Evolutionary conservation across 2,888 invertebrate species (phyloP).

Genomic region (Apamea anceps): DNA sequence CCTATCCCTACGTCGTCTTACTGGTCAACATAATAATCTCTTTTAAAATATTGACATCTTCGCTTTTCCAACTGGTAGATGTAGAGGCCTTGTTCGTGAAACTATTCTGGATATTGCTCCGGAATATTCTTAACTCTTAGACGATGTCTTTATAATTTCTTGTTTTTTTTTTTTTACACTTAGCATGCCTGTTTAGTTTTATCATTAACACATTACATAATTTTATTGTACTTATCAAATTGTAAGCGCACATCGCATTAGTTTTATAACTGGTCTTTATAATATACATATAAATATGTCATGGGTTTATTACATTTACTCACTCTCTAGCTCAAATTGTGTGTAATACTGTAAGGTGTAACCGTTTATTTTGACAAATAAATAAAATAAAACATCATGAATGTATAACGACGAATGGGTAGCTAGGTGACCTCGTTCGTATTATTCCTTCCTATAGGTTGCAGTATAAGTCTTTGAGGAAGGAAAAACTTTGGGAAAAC

Average conservation of each 20-base stretch:
- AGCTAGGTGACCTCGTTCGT: slow-evolving; percentile 29
- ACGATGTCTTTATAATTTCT: no score
- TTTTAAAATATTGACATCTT: no score
- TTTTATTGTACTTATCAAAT: neutral
- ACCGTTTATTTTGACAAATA: neutral
- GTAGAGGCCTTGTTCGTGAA: neutral
- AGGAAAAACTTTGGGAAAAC: slow-evolving; percentile 52
- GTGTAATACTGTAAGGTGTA: neutral
- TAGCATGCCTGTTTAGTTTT: neutral
- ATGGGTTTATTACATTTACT: neutral
- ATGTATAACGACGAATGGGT: slow-evolving; percentile 15
- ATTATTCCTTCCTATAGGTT: slow-evolving; percentile 12
- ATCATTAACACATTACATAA: neutral
- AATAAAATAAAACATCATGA: slow-evolving; percentile 16
- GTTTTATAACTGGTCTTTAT: no score
- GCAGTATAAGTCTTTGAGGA: slow-evolving; percentile 35
- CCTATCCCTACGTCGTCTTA: no score
- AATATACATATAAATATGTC: neutral
- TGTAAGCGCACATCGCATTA: neutral
- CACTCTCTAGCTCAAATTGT: neutral
- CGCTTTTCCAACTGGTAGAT: no score
- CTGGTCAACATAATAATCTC: no score
- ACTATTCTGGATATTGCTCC: neutral
- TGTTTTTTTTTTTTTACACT: no score
- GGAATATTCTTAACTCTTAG: neutral